Evolutionary conservation across 2,888 invertebrate genomes (phyloP).

Genomic region (Pyralis farinalis): DNA sequence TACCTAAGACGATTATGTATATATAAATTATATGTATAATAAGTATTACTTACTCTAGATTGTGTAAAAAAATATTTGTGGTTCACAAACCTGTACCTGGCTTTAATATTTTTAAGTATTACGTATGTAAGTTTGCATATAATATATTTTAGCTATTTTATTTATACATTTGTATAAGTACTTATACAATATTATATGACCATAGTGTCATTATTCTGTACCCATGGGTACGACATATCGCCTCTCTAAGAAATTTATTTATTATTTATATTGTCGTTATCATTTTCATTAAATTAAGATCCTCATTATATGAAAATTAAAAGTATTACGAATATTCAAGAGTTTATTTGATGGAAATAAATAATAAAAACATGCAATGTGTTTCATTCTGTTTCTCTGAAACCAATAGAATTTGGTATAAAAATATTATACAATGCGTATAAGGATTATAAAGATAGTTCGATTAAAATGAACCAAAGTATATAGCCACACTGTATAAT

Average conservation of each 20-base stretch:
- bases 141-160: slow-evolving; percentile 21
- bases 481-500: no score
- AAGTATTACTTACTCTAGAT: slow-evolving; percentile 24
- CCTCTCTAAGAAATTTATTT: slow-evolving; percentile 11
- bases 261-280: slow-evolving; percentile 15
- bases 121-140: slow-evolving; percentile 28
- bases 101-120: slow-evolving; percentile 68
- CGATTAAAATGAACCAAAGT: no score
- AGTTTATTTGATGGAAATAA: slow-evolving; percentile 27
- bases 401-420: no score
- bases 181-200: slow-evolving; percentile 1
- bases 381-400: slow-evolving; percentile 23
- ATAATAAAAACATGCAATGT: slow-evolving; percentile 32
- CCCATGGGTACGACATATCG: slow-evolving; percentile 18
- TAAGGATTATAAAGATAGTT: no score
- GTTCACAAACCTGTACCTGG: slow-evolving; percentile 50
- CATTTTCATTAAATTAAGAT: slow-evolving; percentile 17
- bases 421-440: no score
- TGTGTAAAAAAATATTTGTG: slow-evolving; percentile 25
- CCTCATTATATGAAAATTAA: slow-evolving; percentile 4
- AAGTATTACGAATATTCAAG: slow-evolving; percentile 16
- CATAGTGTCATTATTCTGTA: slow-evolving; percentile 16
- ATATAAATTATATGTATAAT: slow-evolving; percentile 33
- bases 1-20: slow-evolving; percentile 23
- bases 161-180: slow-evolving; percentile 10